Conservation (phyloP, 92 coral and sea anemone genomes). For the Diadumene lineata region DNA sequence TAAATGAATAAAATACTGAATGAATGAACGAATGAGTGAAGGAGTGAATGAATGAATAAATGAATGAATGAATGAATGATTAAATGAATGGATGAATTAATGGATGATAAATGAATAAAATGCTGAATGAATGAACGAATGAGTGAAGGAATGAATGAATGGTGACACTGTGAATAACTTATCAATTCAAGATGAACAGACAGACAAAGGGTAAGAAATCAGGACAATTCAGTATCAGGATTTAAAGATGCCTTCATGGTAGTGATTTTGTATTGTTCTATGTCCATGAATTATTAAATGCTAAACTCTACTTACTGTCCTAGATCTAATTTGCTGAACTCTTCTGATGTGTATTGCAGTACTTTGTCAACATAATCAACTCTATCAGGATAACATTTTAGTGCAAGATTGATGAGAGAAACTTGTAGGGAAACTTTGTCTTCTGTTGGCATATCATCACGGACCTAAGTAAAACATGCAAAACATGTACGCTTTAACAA, state of each 20-base stretch:
- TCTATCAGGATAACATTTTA: constrained; percentile 95
- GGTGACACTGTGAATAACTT: background rate
- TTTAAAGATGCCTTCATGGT: no score
- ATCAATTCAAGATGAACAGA: no score
- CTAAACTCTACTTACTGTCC: constrained; percentile 59
- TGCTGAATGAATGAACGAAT: no score
- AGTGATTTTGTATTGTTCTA: no score
- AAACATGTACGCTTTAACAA: no score
- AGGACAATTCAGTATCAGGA: no score
- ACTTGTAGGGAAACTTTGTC: constrained; percentile 96
- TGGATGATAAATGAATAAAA: no score
- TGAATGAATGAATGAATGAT: background rate
- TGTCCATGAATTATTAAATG: background rate
- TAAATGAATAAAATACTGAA: background rate
- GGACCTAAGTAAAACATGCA: no score
- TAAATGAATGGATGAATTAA: no score
- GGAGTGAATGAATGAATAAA: background rate
- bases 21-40: background rate
- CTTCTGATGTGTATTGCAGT: constrained; percentile 82
- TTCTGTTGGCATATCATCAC: constrained; percentile 97
- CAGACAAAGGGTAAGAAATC: no score
- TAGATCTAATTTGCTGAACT: constrained; percentile 78
- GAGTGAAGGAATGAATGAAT: no score
- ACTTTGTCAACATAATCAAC: constrained; percentile 98
- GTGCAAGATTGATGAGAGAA: constrained; percentile 88